phyloP scores from a whole-genome alignment of 2,888 invertebrate species.

The Polyploca ridens region DNA sequence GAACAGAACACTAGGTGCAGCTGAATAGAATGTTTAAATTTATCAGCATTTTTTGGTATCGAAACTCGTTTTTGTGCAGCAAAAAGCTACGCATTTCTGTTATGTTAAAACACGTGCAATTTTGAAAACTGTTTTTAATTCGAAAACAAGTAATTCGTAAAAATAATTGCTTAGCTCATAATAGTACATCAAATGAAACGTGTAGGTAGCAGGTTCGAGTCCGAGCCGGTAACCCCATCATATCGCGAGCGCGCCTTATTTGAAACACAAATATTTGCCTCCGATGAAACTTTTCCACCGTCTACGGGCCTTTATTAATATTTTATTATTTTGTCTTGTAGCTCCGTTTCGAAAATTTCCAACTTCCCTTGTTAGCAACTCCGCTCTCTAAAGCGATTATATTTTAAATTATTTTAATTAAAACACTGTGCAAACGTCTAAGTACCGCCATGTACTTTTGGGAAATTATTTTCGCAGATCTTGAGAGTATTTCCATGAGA shows the following conservation, averaged over 20 bases:
- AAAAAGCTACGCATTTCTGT: neutral
- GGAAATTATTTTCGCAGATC: conserved; percentile 52
- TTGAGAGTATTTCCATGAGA: conserved; percentile 5
- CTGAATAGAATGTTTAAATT: conserved; percentile 16
- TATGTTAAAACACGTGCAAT: neutral
- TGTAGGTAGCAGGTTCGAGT: conserved; percentile 49
- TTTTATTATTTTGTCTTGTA: conserved; percentile 85
- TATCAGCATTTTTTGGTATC: conserved; percentile 12
- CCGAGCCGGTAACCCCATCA: conserved; percentile 65
- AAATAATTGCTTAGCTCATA: conserved; percentile 5
- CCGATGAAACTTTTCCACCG: conserved; percentile 78
- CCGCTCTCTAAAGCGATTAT: conserved; percentile 81
- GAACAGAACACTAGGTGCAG: conserved; percentile 26
- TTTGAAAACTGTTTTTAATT: neutral
- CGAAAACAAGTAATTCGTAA: neutral
- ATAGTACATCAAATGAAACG: conserved; percentile 35
- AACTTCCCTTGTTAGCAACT: conserved; percentile 81
- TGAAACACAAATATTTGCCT: conserved; percentile 82
- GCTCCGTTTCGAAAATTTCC: conserved; percentile 72
- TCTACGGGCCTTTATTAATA: conserved; percentile 83
- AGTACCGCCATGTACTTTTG: conserved; percentile 48
- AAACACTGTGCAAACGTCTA: conserved; percentile 79
- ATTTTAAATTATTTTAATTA: conserved; percentile 84
- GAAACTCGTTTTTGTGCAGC: neutral
- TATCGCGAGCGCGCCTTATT: conserved; percentile 78